Evolutionary conservation across 2,888 invertebrate genomes (phyloP).

Genomic region (Volucella inanis): DNA sequence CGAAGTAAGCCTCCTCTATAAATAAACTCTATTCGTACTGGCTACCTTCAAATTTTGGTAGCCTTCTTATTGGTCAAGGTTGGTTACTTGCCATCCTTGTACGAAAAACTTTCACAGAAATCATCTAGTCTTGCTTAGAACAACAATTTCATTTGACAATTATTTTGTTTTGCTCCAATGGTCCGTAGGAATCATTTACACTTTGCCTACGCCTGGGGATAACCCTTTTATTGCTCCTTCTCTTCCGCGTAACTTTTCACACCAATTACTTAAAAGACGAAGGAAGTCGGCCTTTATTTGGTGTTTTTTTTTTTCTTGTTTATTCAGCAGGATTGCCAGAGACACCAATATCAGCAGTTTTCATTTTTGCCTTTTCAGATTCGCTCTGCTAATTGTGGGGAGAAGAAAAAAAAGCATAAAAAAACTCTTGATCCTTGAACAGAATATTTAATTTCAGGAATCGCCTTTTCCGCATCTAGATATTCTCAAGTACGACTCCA

Average conservation of each 20-base stretch:
- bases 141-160: conserved; percentile 16
- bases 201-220: neutral
- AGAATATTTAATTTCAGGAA: conserved; percentile 54
- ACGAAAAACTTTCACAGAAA: too few species aligned
- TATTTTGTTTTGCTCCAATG: conserved; percentile 21
- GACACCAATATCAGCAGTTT: conserved; percentile 61
- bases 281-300: neutral
- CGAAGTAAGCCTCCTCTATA: too few species aligned
- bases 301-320: neutral
- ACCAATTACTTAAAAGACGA: conserved; percentile 45
- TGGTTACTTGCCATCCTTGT: too few species aligned
- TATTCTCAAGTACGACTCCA: conserved; percentile 24
- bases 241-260: conserved; percentile 19
- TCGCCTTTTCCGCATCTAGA: neutral
- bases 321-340: conserved; percentile 20
- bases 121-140: too few species aligned
- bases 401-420: neutral
- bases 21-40: too few species aligned
- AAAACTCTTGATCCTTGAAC: conserved; percentile 8
- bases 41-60: too few species aligned
- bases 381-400: conserved; percentile 36
- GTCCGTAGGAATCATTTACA: neutral
- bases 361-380: conserved; percentile 5
- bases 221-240: neutral
- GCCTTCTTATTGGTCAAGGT: too few species aligned